A percentile compares a stretch with the other conserved stretches of the same genome.
phyloP scores from a whole-genome alignment of 2,888 invertebrate genomes.

The Anodontia alba region DNA sequence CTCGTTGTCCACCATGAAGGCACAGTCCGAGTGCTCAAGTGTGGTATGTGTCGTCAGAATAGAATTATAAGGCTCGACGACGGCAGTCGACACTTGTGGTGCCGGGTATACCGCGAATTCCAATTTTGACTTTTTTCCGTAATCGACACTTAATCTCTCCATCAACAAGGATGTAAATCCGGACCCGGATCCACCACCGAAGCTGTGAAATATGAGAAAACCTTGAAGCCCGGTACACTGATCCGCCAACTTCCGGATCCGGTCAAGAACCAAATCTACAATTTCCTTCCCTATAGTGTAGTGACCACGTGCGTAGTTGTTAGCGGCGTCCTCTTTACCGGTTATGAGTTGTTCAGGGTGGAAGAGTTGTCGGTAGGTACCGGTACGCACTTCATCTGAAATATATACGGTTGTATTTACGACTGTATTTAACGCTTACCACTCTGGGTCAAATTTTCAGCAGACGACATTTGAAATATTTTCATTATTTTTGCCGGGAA shows the following conservation, averaged over 20 bases:
- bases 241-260: conserved; percentile 85
- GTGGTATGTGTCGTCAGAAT: conserved; percentile 6
- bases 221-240: conserved; percentile 83
- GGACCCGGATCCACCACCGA: conserved; percentile 83
- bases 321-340: conserved; percentile 98
- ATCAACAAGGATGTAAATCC: conserved; percentile 84
- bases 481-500: too few species aligned
- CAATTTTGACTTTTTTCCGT: conserved; percentile 82
- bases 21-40: neutral
- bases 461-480: too few species aligned
- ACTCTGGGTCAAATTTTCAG: too few species aligned
- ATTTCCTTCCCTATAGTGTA: conserved; percentile 96
- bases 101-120: conserved; percentile 72
- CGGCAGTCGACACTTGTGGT: neutral
- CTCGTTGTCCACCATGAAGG: conserved; percentile 94
- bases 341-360: conserved; percentile 98
- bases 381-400: conserved; percentile 85
- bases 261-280: conserved; percentile 87
- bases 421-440: too few species aligned
- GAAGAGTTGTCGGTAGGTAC: conserved; percentile 95
- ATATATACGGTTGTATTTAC: neutral
- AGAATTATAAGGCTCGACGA: conserved; percentile 1
- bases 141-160: conserved; percentile 81
- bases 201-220: conserved; percentile 83
- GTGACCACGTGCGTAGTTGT: conserved; percentile 98